phyloP scores from a whole-genome alignment of 2,797 vertebrate genomes.

The Bradypodion pumilum region DNA sequence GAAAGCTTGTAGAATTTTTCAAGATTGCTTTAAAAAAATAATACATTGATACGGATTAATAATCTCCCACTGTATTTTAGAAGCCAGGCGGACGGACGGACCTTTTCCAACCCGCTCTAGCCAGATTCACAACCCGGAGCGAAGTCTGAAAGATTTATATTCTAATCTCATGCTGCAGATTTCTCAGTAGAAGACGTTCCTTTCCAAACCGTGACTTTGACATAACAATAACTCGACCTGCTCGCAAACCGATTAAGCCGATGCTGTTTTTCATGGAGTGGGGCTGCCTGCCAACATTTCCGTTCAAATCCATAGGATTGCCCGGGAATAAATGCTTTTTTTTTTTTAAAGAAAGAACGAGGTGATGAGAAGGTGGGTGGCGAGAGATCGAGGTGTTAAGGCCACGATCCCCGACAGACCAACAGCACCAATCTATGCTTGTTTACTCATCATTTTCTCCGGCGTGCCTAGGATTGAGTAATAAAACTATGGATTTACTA shows the following conservation, averaged over 20 bases:
- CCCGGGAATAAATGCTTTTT: neutral
- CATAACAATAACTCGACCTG: neutral
- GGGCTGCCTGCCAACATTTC: neutral
- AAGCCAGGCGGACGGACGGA: no score
- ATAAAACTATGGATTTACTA: no score
- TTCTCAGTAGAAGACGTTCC: neutral
- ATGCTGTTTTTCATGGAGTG: neutral
- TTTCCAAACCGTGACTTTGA: neutral
- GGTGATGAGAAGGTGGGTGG: neutral
- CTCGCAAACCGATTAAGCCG: neutral
- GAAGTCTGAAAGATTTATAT: no score
- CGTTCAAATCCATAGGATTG: neutral
- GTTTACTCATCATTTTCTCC: neutral
- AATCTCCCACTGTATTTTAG: fast-evolving
- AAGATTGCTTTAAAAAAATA: neutral
- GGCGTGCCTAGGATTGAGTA: neutral
- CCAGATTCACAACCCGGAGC: neutral
- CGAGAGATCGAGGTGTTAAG: neutral
- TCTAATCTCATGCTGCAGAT: neutral
- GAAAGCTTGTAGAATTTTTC: neutral
- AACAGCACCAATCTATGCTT: neutral
- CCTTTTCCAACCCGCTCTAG: neutral
- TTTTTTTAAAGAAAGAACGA: no score
- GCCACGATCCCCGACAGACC: neutral
- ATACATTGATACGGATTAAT: neutral